Evolutionary conservation across 2,888 invertebrate species (phyloP).

Genomic region (Eristalis pertinax): DNA sequence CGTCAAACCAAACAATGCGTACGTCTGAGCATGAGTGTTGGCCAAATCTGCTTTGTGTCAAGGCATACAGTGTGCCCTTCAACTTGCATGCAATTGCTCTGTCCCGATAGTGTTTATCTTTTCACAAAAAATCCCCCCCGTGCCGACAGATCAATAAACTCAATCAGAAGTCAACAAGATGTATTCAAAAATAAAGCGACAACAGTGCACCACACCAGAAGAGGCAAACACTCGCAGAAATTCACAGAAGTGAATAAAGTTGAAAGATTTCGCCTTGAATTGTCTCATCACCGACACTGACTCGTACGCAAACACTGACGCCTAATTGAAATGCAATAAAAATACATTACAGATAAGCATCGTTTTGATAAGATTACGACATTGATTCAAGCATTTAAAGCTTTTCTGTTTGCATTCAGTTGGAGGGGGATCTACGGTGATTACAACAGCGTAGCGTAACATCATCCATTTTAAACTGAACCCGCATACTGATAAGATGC

Average conservation of each 20-base stretch:
- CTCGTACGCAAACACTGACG: background rate
- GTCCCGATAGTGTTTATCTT: too few relatives aligned
- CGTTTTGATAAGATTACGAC: background rate
- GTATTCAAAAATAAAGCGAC: background rate
- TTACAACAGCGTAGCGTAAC: background rate
- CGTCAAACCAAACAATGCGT: too few relatives aligned
- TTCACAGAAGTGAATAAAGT: background rate
- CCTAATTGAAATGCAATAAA: constrained; percentile 7
- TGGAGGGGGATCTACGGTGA: background rate
- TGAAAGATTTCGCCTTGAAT: background rate
- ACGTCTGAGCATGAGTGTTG: too few relatives aligned
- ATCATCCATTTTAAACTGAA: too few relatives aligned
- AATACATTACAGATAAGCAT: background rate
- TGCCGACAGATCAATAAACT: background rate
- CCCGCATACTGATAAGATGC: too few relatives aligned
- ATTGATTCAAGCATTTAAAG: background rate
- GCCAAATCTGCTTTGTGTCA: too few relatives aligned
- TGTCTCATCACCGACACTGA: background rate
- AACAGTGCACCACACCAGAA: background rate
- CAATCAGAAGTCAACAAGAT: background rate
- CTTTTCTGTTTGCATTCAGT: background rate
- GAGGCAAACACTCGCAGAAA: background rate
- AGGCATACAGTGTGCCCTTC: too few relatives aligned
- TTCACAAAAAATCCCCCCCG: background rate
- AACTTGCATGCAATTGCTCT: too few relatives aligned